A percentile compares a stretch with the other conserved stretches of the same genome.
Evolutionary conservation across 2,797 vertebrate species (phyloP).

Genomic region (Neopelma chrysocephalum): DNA sequence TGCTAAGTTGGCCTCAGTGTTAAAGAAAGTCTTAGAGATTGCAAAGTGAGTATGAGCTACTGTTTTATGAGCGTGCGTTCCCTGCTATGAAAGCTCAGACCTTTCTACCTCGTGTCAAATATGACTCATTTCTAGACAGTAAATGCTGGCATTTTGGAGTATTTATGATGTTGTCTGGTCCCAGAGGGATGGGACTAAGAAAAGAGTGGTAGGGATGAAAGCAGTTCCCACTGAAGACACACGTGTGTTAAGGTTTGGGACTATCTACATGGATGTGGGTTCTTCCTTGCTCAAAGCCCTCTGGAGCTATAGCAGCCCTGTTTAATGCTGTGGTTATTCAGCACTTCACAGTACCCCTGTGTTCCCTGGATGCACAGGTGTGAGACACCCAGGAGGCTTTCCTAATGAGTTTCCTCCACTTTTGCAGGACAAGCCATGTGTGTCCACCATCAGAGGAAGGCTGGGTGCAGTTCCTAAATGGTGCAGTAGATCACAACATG

Average conservation of each 20-base stretch:
- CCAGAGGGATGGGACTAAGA: not conserved
- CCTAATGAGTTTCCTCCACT: conserved; percentile 38
- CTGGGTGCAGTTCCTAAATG: conserved; percentile 89
- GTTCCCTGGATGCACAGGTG: not conserved
- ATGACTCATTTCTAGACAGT: not conserved
- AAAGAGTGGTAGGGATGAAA: not conserved
- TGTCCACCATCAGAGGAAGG: conserved; percentile 83
- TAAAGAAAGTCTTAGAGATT: conserved; percentile 87
- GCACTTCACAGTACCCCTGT: not conserved
- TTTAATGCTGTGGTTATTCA: not conserved
- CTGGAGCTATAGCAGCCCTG: not conserved
- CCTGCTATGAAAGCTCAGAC: not conserved
- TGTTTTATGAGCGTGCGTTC: not conserved
- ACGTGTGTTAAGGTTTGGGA: not conserved
- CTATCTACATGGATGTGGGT: not conserved
- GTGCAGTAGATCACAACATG: conserved; percentile 87
- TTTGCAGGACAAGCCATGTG: conserved; percentile 85
- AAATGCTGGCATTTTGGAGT: not conserved
- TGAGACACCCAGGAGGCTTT: not conserved
- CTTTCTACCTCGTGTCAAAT: not conserved
- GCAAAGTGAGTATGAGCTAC: conserved; percentile 79
- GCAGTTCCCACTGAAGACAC: not conserved
- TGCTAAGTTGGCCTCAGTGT: conserved; percentile 81
- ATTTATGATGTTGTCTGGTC: not conserved
- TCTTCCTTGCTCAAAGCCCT: not conserved